Evolutionary conservation across 2,797 vertebrate genomes (phyloP), one percentile per base, ranked within the genome.

Genomic region (Sternarchorhynchus goeldii): DNA sequence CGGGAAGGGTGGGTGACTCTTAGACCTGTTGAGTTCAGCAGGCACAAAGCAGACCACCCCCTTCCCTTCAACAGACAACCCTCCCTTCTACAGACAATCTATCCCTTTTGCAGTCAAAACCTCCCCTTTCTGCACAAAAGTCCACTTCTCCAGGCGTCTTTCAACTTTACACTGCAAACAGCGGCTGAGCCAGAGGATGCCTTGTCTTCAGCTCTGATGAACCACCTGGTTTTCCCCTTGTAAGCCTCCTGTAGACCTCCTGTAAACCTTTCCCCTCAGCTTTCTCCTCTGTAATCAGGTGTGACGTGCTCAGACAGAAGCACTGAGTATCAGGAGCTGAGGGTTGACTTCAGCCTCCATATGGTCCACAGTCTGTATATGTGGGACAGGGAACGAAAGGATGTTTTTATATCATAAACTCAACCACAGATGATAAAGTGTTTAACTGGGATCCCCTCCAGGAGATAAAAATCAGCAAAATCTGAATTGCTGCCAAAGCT

Each of bases 141-240:
- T 25, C 25, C 25, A 25, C 25, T 25, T 79, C 78, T 78, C 81
- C 25, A 21, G 29, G 36, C 17, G 32, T 12, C 32, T 56, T 66
- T 66, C 20, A 66, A 55, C 12, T 79, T 71, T 68, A 81, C 58
- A 80, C 17, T 87, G 84, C 91, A 84, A 82, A 20, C 57, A 59
- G 39, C 72, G 73, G 77, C 76, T 76, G 10, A 82, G 80, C 81
- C 36, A 50, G 14, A 77, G 63, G 75, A 67, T 12, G 36, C 25
- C 16, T 32, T 60, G 50, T 21, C 60, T 45, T 78, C 57, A 59
- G 71, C 58, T 66, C 63, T 59, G 12, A 76, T 55, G 68, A 76
- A 55, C 65, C 91, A 92, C 90, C 91, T 92, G 92, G 63, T 91
- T 91, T 88, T 87, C 81, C 82, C 41, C 25, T 25, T 25, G 25